These are phyloP conservation scores for Drosophila kohkoa DNA, from an alignment of 1,140 invertebrate species.

Conservation along the genomic window DNA sequence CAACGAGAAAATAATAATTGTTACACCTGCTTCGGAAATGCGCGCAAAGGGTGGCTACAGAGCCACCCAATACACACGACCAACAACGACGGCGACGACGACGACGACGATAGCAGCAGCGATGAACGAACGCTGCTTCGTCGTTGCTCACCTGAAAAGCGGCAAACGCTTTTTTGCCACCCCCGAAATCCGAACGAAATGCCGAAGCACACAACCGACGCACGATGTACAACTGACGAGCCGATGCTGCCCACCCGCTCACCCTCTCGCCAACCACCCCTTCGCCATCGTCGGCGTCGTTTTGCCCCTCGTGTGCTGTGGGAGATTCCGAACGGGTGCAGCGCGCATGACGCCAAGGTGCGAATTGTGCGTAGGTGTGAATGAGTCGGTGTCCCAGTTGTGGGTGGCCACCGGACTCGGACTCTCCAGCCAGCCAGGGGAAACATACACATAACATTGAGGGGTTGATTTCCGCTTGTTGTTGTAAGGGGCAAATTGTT, in stretches of 20 bases:
- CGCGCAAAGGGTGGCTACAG: conserved; percentile 55
- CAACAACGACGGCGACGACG: conserved; percentile 32
- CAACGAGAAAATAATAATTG: conserved; percentile 84
- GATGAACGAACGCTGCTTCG: conserved; percentile 14
- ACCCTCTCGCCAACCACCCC: not conserved
- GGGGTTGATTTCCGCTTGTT: conserved; percentile 36
- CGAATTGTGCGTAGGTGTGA: conserved; percentile 62
- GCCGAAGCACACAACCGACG: conserved; percentile 65
- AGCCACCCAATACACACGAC: conserved; percentile 43
- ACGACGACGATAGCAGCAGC: conserved; percentile 6
- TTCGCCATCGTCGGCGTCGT: not conserved
- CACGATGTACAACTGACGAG: conserved; percentile 35
- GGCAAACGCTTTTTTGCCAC: conserved; percentile 49
- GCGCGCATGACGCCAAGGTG: conserved; percentile 79
- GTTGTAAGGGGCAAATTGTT: conserved; percentile 59
- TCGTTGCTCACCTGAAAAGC: conserved; percentile 64
- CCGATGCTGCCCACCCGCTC: conserved; percentile 16
- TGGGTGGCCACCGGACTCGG: conserved; percentile 10
- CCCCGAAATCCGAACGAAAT: conserved; percentile 42
- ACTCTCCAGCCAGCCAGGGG: not conserved
- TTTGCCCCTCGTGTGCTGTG: conserved; percentile 31
- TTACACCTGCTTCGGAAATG: conserved; percentile 82
- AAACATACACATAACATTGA: not conserved
- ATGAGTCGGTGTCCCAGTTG: conserved; percentile 41
- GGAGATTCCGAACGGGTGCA: conserved; percentile 65